phyloP scores from a whole-genome alignment of 2,888 invertebrate species.

The Nineta flava region DNA sequence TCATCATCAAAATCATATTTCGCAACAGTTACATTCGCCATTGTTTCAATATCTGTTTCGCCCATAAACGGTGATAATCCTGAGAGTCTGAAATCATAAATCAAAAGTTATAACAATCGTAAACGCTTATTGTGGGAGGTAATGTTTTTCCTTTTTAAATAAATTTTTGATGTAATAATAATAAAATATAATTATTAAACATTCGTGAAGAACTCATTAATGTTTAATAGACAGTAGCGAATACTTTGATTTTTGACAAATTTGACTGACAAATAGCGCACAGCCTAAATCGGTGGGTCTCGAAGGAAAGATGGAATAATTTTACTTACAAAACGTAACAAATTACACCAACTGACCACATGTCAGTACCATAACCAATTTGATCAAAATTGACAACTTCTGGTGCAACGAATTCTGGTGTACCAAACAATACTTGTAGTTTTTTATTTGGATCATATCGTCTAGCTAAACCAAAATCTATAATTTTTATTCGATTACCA shows the following conservation, averaged over 20 bases:
- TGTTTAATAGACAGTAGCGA: no score
- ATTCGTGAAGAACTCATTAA: no score
- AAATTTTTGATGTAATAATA: no score
- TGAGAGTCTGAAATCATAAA: slow-evolving; percentile 49
- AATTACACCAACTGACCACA: slow-evolving; percentile 99
- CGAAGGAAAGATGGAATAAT: no score
- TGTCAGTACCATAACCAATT: slow-evolving; percentile 90
- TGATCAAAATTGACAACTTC: slow-evolving; percentile 98
- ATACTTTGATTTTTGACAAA: no score
- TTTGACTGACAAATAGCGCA: no score
- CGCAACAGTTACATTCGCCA: slow-evolving; percentile 95
- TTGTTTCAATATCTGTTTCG: slow-evolving; percentile 90
- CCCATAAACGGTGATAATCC: slow-evolving; percentile 98
- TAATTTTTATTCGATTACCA: slow-evolving; percentile 97
- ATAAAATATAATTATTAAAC: no score
- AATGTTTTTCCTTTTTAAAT: no score
- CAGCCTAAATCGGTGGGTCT: no score
- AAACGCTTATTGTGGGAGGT: no score
- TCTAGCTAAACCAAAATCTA: slow-evolving; percentile 93
- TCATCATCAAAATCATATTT: slow-evolving; percentile 97
- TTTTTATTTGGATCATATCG: slow-evolving; percentile 85
- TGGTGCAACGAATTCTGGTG: slow-evolving; percentile 97
- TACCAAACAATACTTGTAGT: slow-evolving; percentile 87
- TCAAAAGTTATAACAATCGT: slow-evolving; percentile 6
- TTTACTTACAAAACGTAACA: slow-evolving; percentile 91